Percentiles rank a stretch among this genome's conserved stretches.
phyloP scores from a whole-genome alignment of 2,797 vertebrate genomes.

The Numenius phaeopus region DNA sequence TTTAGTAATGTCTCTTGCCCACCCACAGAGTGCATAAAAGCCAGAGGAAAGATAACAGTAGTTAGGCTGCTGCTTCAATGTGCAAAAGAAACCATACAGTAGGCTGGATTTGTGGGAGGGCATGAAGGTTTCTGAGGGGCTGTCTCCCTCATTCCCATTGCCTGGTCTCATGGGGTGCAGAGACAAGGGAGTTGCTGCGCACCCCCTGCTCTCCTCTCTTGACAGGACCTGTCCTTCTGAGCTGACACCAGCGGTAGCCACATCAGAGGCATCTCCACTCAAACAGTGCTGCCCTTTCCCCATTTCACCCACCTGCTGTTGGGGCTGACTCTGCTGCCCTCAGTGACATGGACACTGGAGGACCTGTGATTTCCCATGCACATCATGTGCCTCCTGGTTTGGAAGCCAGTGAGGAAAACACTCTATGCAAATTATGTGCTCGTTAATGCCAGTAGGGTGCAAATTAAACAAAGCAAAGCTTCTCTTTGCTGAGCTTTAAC shows the following conservation, averaged over 20 bases:
- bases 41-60: not conserved
- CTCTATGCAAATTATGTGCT: not conserved
- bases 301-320: not conserved
- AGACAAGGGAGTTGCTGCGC: not conserved
- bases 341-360: rapidly evolving
- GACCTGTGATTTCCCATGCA: not conserved
- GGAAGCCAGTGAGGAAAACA: not conserved
- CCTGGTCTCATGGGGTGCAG: rapidly evolving
- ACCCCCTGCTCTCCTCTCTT: not conserved
- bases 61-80: not conserved
- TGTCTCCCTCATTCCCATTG: rapidly evolving
- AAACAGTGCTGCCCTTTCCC: not conserved
- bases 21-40: not conserved
- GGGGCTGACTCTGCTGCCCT: not conserved
- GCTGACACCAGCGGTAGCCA: not conserved
- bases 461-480: not conserved
- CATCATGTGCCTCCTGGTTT: not conserved
- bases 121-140: not conserved
- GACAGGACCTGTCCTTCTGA: not conserved
- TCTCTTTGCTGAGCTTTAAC: not conserved
- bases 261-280: not conserved
- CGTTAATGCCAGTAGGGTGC: not conserved
- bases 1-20: not conserved
- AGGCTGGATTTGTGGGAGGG: not conserved
- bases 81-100: not conserved